Evolutionary conservation across 2,888 invertebrate genomes (phyloP).

Genomic region (Lasioglossum zephyrum): DNA sequence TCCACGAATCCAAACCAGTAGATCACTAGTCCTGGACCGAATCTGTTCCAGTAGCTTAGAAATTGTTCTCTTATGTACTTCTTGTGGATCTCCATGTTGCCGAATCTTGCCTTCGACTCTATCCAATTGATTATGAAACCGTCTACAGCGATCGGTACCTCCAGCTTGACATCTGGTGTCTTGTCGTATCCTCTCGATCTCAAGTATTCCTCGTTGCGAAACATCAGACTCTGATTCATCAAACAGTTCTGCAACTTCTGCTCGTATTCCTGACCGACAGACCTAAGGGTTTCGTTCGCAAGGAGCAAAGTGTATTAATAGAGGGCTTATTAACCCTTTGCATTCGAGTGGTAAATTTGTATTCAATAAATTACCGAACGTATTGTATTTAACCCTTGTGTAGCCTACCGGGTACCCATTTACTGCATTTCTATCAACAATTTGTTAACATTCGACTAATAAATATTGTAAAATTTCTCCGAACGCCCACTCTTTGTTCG

Average conservation of each 20-base stretch:
- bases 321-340: not conserved
- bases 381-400: no score
- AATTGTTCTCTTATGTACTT: conserved; percentile 94
- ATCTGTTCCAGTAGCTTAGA: conserved; percentile 96
- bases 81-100: conserved; percentile 92
- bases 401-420: no score
- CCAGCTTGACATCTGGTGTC: conserved; percentile 96
- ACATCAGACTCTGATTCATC: conserved; percentile 86
- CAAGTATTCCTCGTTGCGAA: conserved; percentile 91
- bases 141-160: conserved; percentile 94
- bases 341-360: no score
- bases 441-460: no score
- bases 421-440: no score
- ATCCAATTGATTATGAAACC: conserved; percentile 97
- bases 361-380: no score
- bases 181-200: conserved; percentile 95
- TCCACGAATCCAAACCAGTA: conserved; percentile 97
- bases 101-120: conserved; percentile 98
- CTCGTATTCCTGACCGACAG: conserved; percentile 95
- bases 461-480: no score
- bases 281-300: conserved; percentile 84
- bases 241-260: conserved; percentile 89
- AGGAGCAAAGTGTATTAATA: not conserved
- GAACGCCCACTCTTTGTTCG: no score
- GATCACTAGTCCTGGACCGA: conserved; percentile 96